Evolutionary conservation across 2,113 vertebrate genomes (phyloP).

Genomic region (Holacanthus passer): DNA sequence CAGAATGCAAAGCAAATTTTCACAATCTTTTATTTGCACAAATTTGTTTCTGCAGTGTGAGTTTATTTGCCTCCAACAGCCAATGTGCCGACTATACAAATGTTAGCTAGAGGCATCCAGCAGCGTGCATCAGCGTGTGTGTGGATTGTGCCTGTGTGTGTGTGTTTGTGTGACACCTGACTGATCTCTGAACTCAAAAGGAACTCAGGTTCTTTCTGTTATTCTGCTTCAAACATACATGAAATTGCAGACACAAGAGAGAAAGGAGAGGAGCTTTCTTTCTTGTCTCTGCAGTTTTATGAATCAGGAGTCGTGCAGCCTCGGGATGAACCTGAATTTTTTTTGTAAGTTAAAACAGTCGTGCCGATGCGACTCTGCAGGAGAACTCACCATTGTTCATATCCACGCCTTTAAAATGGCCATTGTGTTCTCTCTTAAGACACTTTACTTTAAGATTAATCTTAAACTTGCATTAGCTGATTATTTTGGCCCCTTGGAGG

Average conservation of each 20-base stretch:
- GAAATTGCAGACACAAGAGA: too few relatives aligned
- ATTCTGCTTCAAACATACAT: too few relatives aligned
- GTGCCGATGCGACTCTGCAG: too few relatives aligned
- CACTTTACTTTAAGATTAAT: neutral
- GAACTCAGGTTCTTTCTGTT: too few relatives aligned
- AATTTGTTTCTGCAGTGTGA: neutral
- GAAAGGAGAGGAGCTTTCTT: too few relatives aligned
- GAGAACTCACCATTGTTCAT: neutral
- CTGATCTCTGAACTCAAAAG: too few relatives aligned
- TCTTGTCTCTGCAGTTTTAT: neutral
- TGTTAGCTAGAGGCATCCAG: neutral
- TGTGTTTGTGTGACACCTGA: too few relatives aligned
- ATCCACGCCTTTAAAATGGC: too few relatives aligned
- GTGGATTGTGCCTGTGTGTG: neutral
- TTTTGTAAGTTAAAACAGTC: neutral
- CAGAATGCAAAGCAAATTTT: neutral
- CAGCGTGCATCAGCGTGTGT: neutral
- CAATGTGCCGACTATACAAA: neutral
- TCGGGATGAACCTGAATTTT: neutral
- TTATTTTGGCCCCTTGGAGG: neutral
- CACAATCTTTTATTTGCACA: neutral
- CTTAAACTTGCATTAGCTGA: neutral
- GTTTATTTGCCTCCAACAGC: neutral
- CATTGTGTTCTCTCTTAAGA: too few relatives aligned
- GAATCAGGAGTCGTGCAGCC: neutral